These are phyloP conservation scores for Pygoscelis antarcticus DNA, from an alignment of 2,113 vertebrate genomes.

Conservation along the genomic window DNA sequence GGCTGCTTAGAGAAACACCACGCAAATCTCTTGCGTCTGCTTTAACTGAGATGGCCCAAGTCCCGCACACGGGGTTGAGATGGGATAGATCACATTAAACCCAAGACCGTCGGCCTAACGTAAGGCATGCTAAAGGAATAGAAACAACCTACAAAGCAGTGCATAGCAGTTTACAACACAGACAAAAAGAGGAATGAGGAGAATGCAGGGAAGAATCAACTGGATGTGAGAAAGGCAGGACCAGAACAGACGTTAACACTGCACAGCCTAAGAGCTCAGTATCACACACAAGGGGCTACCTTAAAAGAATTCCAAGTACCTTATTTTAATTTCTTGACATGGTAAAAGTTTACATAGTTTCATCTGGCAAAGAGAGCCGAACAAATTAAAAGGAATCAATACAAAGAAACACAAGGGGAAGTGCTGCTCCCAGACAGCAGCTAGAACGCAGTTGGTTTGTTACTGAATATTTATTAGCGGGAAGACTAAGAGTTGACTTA, in stretches of 20 bases:
- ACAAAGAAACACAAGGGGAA: constrained; percentile 69
- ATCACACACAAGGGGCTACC: constrained; percentile 37
- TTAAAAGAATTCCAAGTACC: constrained; percentile 79
- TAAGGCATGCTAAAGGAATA: background rate
- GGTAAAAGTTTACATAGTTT: constrained; percentile 78
- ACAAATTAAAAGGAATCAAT: constrained; percentile 60
- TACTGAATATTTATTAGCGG: constrained; percentile 74
- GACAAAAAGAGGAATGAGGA: background rate
- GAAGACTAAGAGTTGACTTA: constrained; percentile 72
- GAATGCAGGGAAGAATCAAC: background rate
- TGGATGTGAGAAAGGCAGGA: background rate
- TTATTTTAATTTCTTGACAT: constrained; percentile 79
- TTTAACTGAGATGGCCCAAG: rapidly evolving
- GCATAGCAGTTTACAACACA: background rate
- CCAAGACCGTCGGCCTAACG: rapidly evolving
- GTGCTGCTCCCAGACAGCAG: constrained; percentile 52
- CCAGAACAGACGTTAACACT: background rate
- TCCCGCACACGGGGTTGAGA: rapidly evolving
- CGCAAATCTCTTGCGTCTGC: rapidly evolving
- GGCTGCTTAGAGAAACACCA: background rate
- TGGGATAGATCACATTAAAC: background rate
- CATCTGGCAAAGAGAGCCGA: constrained; percentile 38
- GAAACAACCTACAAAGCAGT: background rate
- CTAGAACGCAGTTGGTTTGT: constrained; percentile 72
- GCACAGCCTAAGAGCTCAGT: background rate